phyloP scores from a whole-genome alignment of 2,888 invertebrate genomes.

The Phengaris alcon region DNA sequence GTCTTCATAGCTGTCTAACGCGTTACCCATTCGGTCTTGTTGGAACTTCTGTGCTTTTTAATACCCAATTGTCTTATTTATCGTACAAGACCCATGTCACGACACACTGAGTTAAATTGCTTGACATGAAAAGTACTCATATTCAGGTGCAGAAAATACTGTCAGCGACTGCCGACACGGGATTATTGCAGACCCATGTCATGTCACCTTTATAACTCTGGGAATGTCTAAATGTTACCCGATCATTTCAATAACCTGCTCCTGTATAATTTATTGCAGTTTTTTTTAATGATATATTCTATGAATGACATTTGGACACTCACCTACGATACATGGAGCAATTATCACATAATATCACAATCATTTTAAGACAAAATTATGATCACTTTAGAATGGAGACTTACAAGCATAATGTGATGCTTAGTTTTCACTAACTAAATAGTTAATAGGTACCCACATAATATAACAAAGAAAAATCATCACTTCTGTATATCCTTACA shows the following conservation, averaged over 20 bases:
- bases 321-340: no score
- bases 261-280: background rate
- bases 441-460: no score
- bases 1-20: background rate
- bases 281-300: no score
- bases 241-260: background rate
- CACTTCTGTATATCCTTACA: no score
- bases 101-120: background rate
- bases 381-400: no score
- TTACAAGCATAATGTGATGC: no score
- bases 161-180: background rate
- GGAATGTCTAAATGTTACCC: background rate
- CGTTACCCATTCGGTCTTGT: background rate
- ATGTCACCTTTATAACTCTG: conserved; percentile 12
- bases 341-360: no score
- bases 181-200: conserved; percentile 15
- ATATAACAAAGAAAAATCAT: no score
- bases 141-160: conserved; percentile 15
- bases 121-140: conserved; percentile 20
- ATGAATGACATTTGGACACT: no score
- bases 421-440: no score
- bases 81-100: background rate
- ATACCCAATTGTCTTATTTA: conserved; percentile 15
- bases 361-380: no score
- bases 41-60: background rate